A percentile compares a stretch with the other conserved stretches of the same genome.
phyloP scores from a whole-genome alignment of 1,140 invertebrate genomes.

The Hermetia illucens region DNA sequence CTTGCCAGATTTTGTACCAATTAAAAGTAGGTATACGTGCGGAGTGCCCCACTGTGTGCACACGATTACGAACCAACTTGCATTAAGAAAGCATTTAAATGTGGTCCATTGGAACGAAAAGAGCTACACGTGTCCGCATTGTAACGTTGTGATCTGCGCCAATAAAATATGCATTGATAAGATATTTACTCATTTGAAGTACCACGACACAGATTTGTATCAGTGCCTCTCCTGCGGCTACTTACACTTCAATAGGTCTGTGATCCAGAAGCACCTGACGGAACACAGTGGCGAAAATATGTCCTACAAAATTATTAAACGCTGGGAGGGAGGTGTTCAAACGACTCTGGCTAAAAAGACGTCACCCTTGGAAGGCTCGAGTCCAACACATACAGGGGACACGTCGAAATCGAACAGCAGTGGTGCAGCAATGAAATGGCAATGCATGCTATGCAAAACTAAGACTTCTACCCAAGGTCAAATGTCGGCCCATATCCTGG shows the following conservation, averaged over 20 bases:
- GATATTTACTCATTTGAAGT: slow-evolving; percentile 53
- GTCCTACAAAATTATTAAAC: slow-evolving; percentile 11
- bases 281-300: slow-evolving; percentile 38
- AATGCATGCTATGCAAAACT: slow-evolving; percentile 5
- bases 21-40: slow-evolving; percentile 51
- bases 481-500: slow-evolving; percentile 34
- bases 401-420: slow-evolving; percentile 22
- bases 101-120: slow-evolving; percentile 47
- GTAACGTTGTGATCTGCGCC: slow-evolving; percentile 31
- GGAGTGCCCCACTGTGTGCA: slow-evolving; percentile 53
- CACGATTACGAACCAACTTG: slow-evolving; percentile 52
- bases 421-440: slow-evolving; percentile 8
- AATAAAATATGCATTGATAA: slow-evolving; percentile 34
- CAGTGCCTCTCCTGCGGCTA: slow-evolving; percentile 51
- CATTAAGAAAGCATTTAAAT: slow-evolving; percentile 55
- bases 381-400: slow-evolving; percentile 7
- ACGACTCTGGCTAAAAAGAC: slow-evolving; percentile 5
- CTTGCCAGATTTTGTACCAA: slow-evolving; percentile 40
- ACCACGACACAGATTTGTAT: slow-evolving; percentile 56
- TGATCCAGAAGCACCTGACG: slow-evolving; percentile 49
- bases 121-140: slow-evolving; percentile 54
- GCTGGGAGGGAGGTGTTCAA: too few relatives aligned
- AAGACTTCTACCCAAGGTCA: background rate
- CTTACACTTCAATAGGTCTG: slow-evolving; percentile 43
- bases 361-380: background rate